Percentiles rank a stretch among this genome's conserved stretches.
These are phyloP conservation scores for Harpagoxenus sublaevis DNA, from an alignment of 2,888 invertebrate genomes.

Conservation along the genomic window DNA sequence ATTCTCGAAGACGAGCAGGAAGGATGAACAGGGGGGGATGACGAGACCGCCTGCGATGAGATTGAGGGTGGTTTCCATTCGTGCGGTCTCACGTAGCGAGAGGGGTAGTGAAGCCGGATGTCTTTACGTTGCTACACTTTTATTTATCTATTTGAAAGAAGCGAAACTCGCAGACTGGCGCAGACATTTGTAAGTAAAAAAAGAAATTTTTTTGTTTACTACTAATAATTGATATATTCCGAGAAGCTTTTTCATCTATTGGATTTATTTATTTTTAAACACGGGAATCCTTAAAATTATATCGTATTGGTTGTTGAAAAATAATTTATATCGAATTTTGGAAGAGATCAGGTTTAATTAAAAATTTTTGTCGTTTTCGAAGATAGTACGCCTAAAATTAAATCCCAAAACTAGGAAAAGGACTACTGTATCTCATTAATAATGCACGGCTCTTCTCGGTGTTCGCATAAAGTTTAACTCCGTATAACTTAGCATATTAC, in stretches of 20 bases:
- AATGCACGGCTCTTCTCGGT: constrained; percentile 38
- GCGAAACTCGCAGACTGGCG: constrained; percentile 62
- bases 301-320: neutral
- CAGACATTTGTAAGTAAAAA: constrained; percentile 41
- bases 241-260: constrained; percentile 51
- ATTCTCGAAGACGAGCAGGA: constrained; percentile 33
- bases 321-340: neutral
- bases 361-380: neutral
- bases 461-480: constrained; percentile 41
- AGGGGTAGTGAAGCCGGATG: constrained; percentile 64
- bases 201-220: neutral
- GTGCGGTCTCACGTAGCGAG: constrained; percentile 44
- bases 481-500: constrained; percentile 39
- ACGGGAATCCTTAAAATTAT: neutral
- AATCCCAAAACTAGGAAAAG: constrained; percentile 20
- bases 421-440: constrained; percentile 42
- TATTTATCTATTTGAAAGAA: constrained; percentile 79
- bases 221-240: constrained; percentile 58
- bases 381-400: neutral
- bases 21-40: constrained; percentile 50
- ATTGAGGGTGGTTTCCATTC: constrained; percentile 51
- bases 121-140: constrained; percentile 78
- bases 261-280: constrained; percentile 37
- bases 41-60: constrained; percentile 50
- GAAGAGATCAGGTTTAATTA: neutral